A percentile compares a stretch with the other conserved stretches of the same genome.
phyloP scores from a whole-genome alignment of 1,140 invertebrate genomes.

The Eueides isabella region DNA sequence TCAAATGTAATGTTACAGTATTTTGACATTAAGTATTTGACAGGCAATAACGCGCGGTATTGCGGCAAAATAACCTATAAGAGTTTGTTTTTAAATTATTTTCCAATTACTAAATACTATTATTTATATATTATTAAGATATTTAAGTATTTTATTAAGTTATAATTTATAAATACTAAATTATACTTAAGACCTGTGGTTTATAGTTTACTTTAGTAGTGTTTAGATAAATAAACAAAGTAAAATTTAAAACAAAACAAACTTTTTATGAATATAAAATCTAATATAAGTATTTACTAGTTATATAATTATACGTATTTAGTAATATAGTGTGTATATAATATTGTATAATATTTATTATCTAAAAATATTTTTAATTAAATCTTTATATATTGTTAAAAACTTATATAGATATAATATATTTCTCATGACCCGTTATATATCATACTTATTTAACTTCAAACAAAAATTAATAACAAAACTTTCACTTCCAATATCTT shows the following conservation, averaged over 20 bases:
- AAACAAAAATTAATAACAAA: slow-evolving; percentile 21
- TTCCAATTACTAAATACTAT: neutral
- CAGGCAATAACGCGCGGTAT: slow-evolving; percentile 9
- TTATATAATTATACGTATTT: neutral
- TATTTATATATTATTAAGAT: neutral
- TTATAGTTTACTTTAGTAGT: neutral
- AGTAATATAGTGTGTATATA: neutral
- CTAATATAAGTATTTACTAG: neutral
- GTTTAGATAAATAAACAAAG: neutral
- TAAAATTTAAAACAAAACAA: neutral
- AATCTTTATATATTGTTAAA: neutral
- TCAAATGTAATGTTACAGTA: neutral
- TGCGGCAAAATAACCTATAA: slow-evolving; percentile 25
- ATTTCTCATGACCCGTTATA: slow-evolving; percentile 11
- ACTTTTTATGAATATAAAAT: neutral
- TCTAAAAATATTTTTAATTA: neutral
- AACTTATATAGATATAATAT: neutral
- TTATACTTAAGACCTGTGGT: neutral
- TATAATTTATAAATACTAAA: neutral
- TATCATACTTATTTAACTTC: slow-evolving; percentile 20
- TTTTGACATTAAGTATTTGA: slow-evolving; percentile 23
- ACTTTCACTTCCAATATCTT: slow-evolving; percentile 1
- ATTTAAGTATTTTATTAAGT: neutral
- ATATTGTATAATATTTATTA: neutral
- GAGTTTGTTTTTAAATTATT: slow-evolving; percentile 2